Conservation (phyloP, 2,888 invertebrate species). For the Tipula confusa region DNA sequence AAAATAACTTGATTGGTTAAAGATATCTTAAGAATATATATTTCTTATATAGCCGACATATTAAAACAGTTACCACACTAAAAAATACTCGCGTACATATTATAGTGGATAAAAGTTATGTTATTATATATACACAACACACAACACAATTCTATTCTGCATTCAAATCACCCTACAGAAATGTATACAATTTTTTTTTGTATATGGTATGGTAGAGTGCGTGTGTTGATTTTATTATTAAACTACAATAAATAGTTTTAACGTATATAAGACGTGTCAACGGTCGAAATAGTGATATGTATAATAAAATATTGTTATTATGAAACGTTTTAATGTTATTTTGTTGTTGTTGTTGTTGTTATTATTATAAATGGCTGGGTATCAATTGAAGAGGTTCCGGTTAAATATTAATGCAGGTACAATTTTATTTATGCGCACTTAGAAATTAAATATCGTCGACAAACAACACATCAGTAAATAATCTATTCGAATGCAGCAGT, state of each 20-base stretch:
- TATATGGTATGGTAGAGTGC: neutral
- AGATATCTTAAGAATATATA: neutral
- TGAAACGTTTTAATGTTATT: neutral
- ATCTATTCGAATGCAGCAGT: neutral
- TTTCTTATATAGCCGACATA: neutral
- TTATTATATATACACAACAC: too few relatives aligned
- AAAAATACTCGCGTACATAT: neutral
- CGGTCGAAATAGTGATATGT: neutral
- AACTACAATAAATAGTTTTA: neutral
- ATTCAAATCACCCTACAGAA: neutral
- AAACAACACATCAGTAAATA: neutral
- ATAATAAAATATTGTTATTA: neutral
- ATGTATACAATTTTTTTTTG: neutral
- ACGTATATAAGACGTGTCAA: neutral
- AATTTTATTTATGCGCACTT: neutral
- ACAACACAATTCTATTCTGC: neutral
- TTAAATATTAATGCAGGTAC: neutral
- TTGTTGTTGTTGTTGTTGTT: neutral
- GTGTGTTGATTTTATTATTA: slow-evolving; percentile 3
- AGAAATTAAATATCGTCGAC: neutral
- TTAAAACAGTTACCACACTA: neutral
- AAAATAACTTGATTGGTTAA: neutral
- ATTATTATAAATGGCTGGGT: too few relatives aligned
- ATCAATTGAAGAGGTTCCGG: neutral
- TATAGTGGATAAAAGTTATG: neutral